phyloP scores from a whole-genome alignment of 2,113 vertebrate genomes.

The Blennius ocellaris region DNA sequence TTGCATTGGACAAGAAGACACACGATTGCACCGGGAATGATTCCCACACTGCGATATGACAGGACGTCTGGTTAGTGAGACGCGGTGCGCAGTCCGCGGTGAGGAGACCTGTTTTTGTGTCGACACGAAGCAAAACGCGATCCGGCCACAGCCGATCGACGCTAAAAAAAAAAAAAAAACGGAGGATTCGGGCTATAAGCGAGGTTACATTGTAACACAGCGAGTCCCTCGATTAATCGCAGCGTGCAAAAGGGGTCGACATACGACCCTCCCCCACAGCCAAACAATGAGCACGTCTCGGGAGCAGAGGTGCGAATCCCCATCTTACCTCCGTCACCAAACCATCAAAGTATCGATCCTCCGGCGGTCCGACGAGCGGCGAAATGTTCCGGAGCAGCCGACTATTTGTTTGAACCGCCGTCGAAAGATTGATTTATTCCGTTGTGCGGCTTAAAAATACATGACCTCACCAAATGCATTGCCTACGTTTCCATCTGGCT shows the following conservation, averaged over 20 bases:
- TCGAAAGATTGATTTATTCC: constrained; percentile 64
- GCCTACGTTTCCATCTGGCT: constrained; percentile 79
- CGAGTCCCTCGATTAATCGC: constrained; percentile 39
- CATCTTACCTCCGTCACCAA: constrained; percentile 77
- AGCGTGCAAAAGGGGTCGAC: constrained; percentile 46
- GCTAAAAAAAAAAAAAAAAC: too few species aligned
- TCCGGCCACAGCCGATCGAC: neutral
- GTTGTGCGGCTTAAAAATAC: constrained; percentile 78
- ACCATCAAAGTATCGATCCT: constrained; percentile 38
- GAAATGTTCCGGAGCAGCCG: constrained; percentile 35
- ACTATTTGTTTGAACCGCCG: constrained; percentile 47
- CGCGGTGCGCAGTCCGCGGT: constrained; percentile 36
- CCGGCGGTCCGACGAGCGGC: constrained; percentile 31
- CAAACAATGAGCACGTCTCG: constrained; percentile 80
- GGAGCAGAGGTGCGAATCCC: constrained; percentile 61
- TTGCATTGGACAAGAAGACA: constrained; percentile 1
- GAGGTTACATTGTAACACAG: constrained; percentile 15
- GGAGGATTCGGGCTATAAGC: neutral
- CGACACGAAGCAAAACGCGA: neutral
- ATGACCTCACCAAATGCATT: constrained; percentile 80
- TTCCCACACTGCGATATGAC: constrained; percentile 24
- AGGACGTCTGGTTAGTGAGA: constrained; percentile 8
- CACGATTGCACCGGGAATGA: constrained; percentile 23
- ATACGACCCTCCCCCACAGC: constrained; percentile 82
- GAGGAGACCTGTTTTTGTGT: neutral